These are phyloP conservation scores for Drosophila tanythrix DNA, from an alignment of 2,888 invertebrate genomes.

Conservation along the genomic window DNA sequence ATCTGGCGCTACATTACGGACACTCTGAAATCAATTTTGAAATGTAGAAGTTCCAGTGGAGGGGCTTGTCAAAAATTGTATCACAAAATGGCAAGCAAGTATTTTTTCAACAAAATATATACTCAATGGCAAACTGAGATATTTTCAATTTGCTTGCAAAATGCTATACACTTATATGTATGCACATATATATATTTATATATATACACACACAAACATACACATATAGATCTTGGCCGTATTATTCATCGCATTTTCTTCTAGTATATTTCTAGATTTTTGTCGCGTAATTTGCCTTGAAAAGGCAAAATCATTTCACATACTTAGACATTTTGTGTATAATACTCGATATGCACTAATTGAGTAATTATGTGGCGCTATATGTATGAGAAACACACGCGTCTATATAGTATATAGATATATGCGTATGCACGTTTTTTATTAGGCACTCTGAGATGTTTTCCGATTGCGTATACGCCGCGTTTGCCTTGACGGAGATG, in stretches of 20 bases:
- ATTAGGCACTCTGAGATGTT: conserved; percentile 39
- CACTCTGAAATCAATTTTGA: background rate
- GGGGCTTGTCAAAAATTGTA: conserved; percentile 28
- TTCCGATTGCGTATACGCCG: conserved; percentile 72
- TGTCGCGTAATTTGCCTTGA: conserved; percentile 56
- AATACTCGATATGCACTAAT: conserved; percentile 52
- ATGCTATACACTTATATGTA: conserved; percentile 29
- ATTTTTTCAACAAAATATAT: conserved; percentile 30
- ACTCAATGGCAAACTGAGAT: conserved; percentile 22
- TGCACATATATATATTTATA: conserved; percentile 11
- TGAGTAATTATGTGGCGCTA: conserved; percentile 65
- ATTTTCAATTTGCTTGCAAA: conserved; percentile 52
- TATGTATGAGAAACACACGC: conserved; percentile 48
- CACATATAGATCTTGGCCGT: conserved; percentile 14
- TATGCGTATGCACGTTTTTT: conserved; percentile 39
- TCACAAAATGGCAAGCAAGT: conserved; percentile 41
- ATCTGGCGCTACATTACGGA: conserved; percentile 50
- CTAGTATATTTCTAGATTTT: conserved; percentile 35
- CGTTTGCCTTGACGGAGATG: conserved; percentile 57
- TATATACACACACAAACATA: conserved; percentile 11
- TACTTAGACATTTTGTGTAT: conserved; percentile 73
- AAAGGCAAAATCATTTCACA: conserved; percentile 54
- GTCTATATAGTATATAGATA: conserved; percentile 34
- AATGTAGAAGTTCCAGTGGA: conserved; percentile 28
- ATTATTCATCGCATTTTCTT: conserved; percentile 63